Evolutionary conservation across 2,113 vertebrate genomes (phyloP), one percentile per base, ranked within the genome.

Genomic region (Symphodus melops): DNA sequence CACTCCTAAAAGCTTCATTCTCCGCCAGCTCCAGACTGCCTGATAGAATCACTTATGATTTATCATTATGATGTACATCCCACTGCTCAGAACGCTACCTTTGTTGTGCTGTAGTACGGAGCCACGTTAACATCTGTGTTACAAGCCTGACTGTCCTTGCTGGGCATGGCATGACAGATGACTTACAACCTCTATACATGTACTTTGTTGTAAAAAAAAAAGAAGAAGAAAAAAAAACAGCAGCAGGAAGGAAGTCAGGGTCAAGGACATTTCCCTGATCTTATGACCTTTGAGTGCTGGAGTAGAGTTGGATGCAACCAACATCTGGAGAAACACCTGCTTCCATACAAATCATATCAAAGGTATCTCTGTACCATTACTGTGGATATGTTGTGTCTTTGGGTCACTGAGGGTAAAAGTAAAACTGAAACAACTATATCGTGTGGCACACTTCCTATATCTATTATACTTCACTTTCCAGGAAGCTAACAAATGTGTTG

Each of bases 321-420:
- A 63, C 83, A 88, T 81, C 68, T 86, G 75, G 75, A 74, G 12
- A 39, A 54, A 67, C 76, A 72, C 58, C 79, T 81, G 79, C 52
- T 28, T 9, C 3, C 13, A 23, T 61, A 61, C 41, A 85, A 70
- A 72, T 72, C 48, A 54, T 37, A 66, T 72, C 17, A 17, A 48
- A 48, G 46, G 46, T 48, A 19, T 48, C 46, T 7, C 46, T 17
- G 16, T 48, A 17, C 2, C 14, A 16, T 48, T 0, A 46, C 13
- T 46, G 12, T 13, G 12, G 13, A 46, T 46, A 16, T 2, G 12
- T 46, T 46, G 17, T 17, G 44, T 48, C 14, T 17, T 19, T 17
- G 17, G 46, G 17, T 48, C 54, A 55, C 23, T 39, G 17, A 53
- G 8, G 48, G 58, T 59, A 65, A 59, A 59, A 49, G 20, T 2